Evolutionary conservation across 2,797 vertebrate genomes (phyloP).

Genomic region (Oreochromis mossambicus): DNA sequence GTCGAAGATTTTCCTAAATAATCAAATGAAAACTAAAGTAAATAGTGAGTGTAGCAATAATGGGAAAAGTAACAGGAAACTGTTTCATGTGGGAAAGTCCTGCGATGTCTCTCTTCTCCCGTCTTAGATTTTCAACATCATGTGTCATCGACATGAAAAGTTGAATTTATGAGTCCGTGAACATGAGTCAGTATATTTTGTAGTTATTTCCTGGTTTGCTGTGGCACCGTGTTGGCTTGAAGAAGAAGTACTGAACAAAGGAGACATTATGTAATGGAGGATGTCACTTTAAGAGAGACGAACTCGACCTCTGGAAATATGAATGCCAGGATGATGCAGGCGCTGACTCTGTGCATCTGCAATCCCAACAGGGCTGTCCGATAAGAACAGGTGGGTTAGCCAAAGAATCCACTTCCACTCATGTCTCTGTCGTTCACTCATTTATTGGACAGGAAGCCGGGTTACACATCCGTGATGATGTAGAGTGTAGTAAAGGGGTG

Average conservation of each 20-base stretch:
- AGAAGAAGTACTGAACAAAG: background rate
- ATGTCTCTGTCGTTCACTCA: background rate
- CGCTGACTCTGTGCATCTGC: fast-evolving
- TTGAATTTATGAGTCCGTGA: background rate
- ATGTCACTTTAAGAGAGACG: background rate
- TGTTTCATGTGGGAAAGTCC: no score
- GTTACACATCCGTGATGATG: background rate
- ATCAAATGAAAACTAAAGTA: background rate
- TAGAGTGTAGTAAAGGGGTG: fast-evolving
- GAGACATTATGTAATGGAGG: background rate
- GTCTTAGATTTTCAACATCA: background rate
- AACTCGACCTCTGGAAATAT: background rate
- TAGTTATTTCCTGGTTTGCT: background rate
- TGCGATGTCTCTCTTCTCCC: background rate
- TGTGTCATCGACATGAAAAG: background rate
- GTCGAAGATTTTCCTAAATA: background rate
- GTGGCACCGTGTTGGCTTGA: fast-evolving
- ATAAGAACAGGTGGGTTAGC: background rate
- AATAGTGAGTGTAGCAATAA: background rate
- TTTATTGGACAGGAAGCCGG: fast-evolving
- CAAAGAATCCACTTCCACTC: background rate
- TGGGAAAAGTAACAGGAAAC: background rate
- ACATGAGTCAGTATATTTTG: background rate
- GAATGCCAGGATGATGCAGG: background rate
- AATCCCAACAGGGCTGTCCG: background rate